Conservation (phyloP, 2,797 vertebrate genomes). For the Sciurus carolinensis region DNA sequence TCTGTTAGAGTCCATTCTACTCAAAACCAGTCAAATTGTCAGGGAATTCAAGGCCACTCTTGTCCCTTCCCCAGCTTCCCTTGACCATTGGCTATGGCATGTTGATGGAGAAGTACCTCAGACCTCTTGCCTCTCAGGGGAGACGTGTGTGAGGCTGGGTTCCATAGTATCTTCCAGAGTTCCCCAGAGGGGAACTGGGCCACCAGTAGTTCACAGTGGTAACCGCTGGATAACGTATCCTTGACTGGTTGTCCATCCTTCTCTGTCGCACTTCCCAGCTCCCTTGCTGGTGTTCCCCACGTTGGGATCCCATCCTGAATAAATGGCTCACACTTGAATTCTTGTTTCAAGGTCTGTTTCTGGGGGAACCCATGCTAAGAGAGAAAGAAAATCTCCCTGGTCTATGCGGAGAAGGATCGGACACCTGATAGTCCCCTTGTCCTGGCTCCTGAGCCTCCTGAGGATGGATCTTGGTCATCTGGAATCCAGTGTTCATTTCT, state of each 20-base stretch:
- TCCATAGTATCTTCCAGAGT: not conserved
- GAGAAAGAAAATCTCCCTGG: not conserved
- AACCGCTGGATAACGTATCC: not conserved
- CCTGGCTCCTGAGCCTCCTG: not conserved
- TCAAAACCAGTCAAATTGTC: not conserved
- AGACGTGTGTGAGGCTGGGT: not conserved
- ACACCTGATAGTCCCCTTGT: not conserved
- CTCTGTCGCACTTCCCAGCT: not conserved
- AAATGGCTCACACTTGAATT: constrained; percentile 4
- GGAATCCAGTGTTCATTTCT: not conserved
- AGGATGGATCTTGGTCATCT: not conserved
- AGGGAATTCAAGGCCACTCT: not conserved
- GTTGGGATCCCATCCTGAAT: not conserved
- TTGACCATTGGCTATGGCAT: not conserved
- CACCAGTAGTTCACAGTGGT: not conserved
- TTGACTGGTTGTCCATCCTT: not conserved
- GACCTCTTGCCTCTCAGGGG: not conserved
- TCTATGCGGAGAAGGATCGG: not conserved
- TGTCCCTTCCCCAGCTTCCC: not conserved
- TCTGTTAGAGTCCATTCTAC: not conserved
- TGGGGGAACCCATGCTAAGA: not conserved
- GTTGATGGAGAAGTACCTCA: not conserved
- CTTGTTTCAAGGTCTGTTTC: constrained; percentile 3
- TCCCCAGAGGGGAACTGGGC: not conserved
- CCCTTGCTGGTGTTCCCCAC: not conserved